Evolutionary conservation across 1,140 invertebrate species (phyloP), one percentile per base, ranked within the genome.

Genomic region (Cotesia vestalis): DNA sequence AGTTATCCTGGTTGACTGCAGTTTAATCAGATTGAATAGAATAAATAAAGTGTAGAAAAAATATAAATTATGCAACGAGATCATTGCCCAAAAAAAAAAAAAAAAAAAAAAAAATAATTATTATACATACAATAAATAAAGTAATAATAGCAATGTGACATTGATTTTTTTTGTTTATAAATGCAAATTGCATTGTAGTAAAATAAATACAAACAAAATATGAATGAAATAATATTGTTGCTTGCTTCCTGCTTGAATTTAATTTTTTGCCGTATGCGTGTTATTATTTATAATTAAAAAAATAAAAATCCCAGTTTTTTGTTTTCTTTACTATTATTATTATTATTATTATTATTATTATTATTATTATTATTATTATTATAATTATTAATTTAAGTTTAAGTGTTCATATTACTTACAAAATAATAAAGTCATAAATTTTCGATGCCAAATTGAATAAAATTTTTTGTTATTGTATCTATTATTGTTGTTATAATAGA

Each of bases 141-240:
- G 27, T 27, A 27, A 27, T 27, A 27, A 27, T 27, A 27, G 27
- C 27, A 27, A 27, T 83, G 79, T 80, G 78, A 83, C 78, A 78
- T 78, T 82, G 80, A 83, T 82, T 46, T 85, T 80, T 77, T 83
- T 79, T 86, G 83, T 86, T 84, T 73, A 81, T 82, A 79, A 84
- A 77, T 75, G 79, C 82, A 76, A 84, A 84, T 83, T 83, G 82
- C 80, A 82, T 85, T 83, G 79, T 85, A 83, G 79, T 85, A 84
- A 86, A 85, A 78, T 77, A 75, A 80, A 35, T 5, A 59, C 38
- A 66, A 72, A 66, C 1, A 70, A 66, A 59, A 55, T 36, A 52
- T 51, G 59, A 66, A 72, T 66, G 53, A 8, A 64, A 72, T 12
- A 46, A 63, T 57, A 72, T 27, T 74, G 78, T 78, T 78, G 79